Evolutionary conservation across 2,888 invertebrate species (phyloP), one percentile per base, ranked within the genome.

Genomic region (Trissolcus japonicus): DNA sequence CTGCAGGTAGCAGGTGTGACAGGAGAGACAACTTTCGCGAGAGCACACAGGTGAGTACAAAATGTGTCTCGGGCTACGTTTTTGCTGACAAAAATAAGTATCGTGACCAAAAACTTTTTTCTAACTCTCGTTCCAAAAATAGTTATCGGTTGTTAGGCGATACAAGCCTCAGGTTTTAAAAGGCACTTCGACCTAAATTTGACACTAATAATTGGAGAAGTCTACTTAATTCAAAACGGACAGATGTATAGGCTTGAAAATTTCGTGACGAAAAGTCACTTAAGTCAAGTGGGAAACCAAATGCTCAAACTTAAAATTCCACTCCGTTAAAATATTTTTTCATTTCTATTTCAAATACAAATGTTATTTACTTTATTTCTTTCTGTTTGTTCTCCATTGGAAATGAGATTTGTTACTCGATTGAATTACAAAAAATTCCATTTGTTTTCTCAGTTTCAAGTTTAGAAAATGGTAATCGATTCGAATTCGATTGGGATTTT

Each of bases 1-100:
- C 62, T 54, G 62, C 69, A 71, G 62, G 56, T 62, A 71, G 62
- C 69, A 71, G 69, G 69, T 71, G 69, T 62, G 61, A 69, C 61
- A 55, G 60, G 46, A 29, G 57, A 14, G 59, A 48, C 48, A 55
- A 69, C 55, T 53, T 21, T 62, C 56, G 55, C 48, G 50, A 40
- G 48, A 48, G 35, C 48, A 55, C 51, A 62, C 69, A 69, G 62
- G 62, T 61, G 69, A 51, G 62, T 61, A 62, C 35, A 35, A 35
- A 35, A 11, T 35, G 35, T 35, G 35, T 35, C 35, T 1, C 1
- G 9, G 35, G 35, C 11, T 1, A 11, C 9, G 11, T 35, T 35
- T 35, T 1, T 7, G 35, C 35, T 35, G 11, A 35, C 35, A 6
- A 35, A 35, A 35, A 35, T 35, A 35, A 35, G 35, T 35, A 35